A percentile compares a stretch with the other conserved stretches of the same genome.
phyloP scores from a whole-genome alignment of 2,113 vertebrate species.

The Tachysurus vachellii region DNA sequence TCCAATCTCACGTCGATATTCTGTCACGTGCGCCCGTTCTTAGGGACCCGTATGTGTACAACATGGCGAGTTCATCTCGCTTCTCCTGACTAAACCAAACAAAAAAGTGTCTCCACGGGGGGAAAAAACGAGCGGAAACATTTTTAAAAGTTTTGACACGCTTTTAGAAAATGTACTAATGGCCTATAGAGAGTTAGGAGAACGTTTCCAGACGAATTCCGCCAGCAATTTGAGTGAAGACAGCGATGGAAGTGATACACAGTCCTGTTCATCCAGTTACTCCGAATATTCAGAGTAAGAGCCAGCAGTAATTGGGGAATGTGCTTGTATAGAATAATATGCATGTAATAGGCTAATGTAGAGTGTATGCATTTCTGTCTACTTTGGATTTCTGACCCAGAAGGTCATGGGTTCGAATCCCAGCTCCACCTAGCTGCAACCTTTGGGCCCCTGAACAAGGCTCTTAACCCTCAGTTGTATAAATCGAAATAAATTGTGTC shows the following conservation, averaged over 20 bases:
- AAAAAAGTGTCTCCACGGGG: neutral
- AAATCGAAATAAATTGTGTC: no score
- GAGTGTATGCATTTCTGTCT: neutral
- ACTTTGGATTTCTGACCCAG: no score
- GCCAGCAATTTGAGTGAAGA: neutral
- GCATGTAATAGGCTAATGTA: neutral
- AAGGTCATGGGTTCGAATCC: no score
- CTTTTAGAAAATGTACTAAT: conserved; percentile 41
- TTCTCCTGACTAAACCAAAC: neutral
- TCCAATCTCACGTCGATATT: conserved; percentile 58
- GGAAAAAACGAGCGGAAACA: neutral
- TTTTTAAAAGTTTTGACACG: neutral
- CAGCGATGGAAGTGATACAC: conserved; percentile 48
- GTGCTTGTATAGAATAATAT: neutral
- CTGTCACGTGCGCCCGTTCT: conserved; percentile 56
- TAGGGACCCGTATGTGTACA: conserved; percentile 43
- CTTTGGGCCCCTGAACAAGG: no score
- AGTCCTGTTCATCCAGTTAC: conserved; percentile 57
- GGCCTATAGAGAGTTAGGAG: conserved; percentile 29
- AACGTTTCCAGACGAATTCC: neutral
- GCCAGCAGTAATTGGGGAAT: no score
- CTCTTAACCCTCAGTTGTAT: no score
- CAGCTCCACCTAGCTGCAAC: no score
- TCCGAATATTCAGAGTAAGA: conserved; percentile 71
- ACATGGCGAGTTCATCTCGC: conserved; percentile 58